Evolutionary conservation across 2,888 invertebrate genomes (phyloP), one percentile per base, ranked within the genome.

Genomic region (Tanypteryx hageni): DNA sequence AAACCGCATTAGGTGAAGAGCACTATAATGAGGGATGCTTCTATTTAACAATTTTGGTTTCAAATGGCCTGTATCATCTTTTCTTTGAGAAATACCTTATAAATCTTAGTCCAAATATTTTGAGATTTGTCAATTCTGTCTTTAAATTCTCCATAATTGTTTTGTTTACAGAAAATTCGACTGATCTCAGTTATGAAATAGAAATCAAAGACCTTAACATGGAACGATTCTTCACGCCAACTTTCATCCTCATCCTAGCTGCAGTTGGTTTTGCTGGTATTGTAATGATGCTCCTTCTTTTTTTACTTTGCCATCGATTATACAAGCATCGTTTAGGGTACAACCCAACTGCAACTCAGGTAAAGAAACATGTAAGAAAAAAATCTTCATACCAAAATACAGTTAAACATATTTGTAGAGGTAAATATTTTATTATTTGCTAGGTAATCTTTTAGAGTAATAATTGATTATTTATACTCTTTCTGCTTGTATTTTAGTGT

Each of bases 161-260:
- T 59, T 27, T 44, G 58, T 27, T 93, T 93, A 9, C 91, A 92
- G 93, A 93, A 84, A 93, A 93, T 92, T 93, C 92, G 22, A 93
- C 93, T 31, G 93, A 93, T 82, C 76, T 92, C 18, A 85, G 64
- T 22, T 92, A 85, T 59, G 92, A 92, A 56, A 83, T 68, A 83
- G 93, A 93, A 89, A 64, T 92, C 59, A 93, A 93, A 92, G 93
- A 93, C n/a, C 58, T 93, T 58, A 96, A 96, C 94, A 97, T 98
- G 97, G 97, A 98, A 94, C 96, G 96, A 94, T 96, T 97, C 94
- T 97, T 98, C 94, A 97, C 98, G 92, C 98, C 98, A 61, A 97
- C 97, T 93, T 97, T 98, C 96, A 96, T 98, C 93, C 96, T 98
- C 93, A 95, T 98, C 93, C 95, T 97, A 61, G 97, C 98, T 89